Base-by-base conservation (phyloP, 2,113 vertebrate species). In the Dascyllus trimaculatus region DNA sequence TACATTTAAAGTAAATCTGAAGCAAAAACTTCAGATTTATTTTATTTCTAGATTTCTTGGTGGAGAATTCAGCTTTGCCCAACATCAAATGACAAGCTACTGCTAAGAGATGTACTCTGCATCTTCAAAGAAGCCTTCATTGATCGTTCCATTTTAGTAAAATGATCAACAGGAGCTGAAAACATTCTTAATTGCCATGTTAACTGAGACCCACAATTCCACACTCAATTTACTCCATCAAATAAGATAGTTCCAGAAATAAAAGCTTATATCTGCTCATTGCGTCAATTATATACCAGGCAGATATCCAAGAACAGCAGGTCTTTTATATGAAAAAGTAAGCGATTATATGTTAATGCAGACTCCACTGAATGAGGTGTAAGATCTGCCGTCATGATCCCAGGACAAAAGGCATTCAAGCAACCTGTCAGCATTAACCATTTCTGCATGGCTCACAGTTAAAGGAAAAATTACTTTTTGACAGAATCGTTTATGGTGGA, bases 391-490 rank as follows among this genome's bases (percentile, higher is more conserved):
- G 21, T 69, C 14, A 21, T 61, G 15, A 11, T 9, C 51, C 11
- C 0, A 1, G 22, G 5, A 26, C 22, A 11, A 54, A 54, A n/a
- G 24, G 19, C 21, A 4, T 59, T 64, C 4, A 52, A 63, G 32
- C 43, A 19, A 48, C 29, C 38, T 0, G 25, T 79, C 59, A 64
- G 63, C 11, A 25, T 70, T 58, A 70, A 69, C n/a, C 35, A 11
- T 54, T 54, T 54, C 46, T 54, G 22, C 11, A 18, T 24, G 64
- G n/a, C 24, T 74, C 64, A 26, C n/a, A 7, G 14, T 22, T 60
- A 77, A 76, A 71, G 57, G 52, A n/a, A 3, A 21, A 57, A 52
- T 49, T 57, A 26, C 22, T 69, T 38, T 9, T 13, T 64, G 53
- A 63, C 58, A 18, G 4, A 24, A 38, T 11, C 18, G 26, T 49